phyloP scores from a whole-genome alignment of 1,140 invertebrate species.

The Onthophagus taurus region DNA sequence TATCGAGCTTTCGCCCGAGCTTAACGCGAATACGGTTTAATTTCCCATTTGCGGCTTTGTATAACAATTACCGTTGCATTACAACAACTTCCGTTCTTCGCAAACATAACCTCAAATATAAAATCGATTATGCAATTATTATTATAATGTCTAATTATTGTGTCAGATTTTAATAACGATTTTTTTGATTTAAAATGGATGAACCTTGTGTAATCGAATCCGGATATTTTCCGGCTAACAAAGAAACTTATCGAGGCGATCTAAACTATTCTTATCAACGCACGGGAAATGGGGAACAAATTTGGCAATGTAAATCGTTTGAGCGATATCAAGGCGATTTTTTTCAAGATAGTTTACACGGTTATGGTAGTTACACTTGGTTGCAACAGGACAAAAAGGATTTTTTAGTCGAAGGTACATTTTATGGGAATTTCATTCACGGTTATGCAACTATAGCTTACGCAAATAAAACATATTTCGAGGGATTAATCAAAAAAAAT shows the following conservation, averaged over 20 bases:
- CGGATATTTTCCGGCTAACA: not conserved
- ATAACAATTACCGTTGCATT: no score
- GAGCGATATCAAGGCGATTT: constrained; percentile 37
- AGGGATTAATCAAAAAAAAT: constrained; percentile 40
- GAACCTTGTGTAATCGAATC: constrained; percentile 4
- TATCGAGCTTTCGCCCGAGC: no score
- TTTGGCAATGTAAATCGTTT: constrained; percentile 9
- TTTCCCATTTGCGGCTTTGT: no score
- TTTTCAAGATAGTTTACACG: constrained; percentile 38
- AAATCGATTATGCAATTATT: no score
- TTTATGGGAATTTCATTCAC: constrained; percentile 41
- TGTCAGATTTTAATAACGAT: no score
- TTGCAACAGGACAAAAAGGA: constrained; percentile 22
- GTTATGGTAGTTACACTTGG: constrained; percentile 38
- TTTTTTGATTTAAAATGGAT: no score
- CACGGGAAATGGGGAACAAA: constrained; percentile 11
- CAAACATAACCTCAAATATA: no score
- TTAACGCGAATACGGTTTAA: no score
- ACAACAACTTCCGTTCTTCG: no score
- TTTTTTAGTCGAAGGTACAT: constrained; percentile 40
- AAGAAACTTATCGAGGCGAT: not conserved
- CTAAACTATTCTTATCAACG: not conserved
- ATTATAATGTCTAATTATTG: no score
- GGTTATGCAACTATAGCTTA: constrained; percentile 43
- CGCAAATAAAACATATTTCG: constrained; percentile 34